These are phyloP conservation scores for Morinoia aosen DNA, from an alignment of 2,888 invertebrate species.

Conservation along the genomic window DNA sequence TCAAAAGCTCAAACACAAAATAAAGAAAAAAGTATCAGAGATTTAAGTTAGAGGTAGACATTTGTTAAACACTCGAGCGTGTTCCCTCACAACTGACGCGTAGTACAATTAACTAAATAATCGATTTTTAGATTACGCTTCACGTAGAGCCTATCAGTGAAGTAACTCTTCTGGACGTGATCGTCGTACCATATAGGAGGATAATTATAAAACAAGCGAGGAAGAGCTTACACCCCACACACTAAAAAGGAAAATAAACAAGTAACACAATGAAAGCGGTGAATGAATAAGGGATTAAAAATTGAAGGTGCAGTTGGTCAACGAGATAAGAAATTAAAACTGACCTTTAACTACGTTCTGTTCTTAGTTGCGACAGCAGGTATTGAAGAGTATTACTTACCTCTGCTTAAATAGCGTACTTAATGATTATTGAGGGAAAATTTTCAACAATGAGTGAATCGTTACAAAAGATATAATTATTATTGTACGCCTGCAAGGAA, in stretches of 20 bases:
- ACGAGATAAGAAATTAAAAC: not conserved
- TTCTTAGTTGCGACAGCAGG: not conserved
- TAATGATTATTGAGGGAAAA: too few species aligned
- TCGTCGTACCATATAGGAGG: not conserved
- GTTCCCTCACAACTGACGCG: not conserved
- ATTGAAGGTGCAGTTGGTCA: not conserved
- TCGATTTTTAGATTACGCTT: not conserved
- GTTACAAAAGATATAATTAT: not conserved
- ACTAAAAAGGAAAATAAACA: not conserved
- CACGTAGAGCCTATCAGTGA: not conserved
- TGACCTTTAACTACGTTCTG: not conserved
- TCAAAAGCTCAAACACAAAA: not conserved
- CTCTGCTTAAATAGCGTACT: too few species aligned
- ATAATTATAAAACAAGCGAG: not conserved
- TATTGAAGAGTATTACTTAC: too few species aligned
- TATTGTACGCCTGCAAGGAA: not conserved
- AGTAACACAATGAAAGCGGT: not conserved
- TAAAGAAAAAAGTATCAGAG: not conserved
- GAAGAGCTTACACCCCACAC: not conserved
- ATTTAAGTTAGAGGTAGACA: not conserved
- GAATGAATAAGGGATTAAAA: not conserved
- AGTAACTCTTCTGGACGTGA: not conserved
- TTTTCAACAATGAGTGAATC: not conserved
- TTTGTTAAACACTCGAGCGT: not conserved
- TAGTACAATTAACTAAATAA: not conserved